phyloP scores from a whole-genome alignment of 2,113 vertebrate genomes.

The Entomyzon cyanotis region DNA sequence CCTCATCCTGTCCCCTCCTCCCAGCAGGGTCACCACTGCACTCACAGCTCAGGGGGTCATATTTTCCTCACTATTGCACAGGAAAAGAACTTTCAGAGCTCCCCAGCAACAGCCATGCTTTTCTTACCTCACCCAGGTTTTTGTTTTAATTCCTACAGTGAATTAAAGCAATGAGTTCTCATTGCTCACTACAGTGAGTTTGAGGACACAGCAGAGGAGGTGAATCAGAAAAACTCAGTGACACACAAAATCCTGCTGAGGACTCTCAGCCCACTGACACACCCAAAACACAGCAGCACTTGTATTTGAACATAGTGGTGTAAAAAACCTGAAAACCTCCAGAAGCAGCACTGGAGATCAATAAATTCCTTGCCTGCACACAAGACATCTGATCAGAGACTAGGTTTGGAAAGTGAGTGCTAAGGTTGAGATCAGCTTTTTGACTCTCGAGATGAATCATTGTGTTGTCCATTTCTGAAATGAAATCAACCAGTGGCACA shows the following conservation, averaged over 20 bases:
- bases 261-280: not conserved
- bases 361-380: not conserved
- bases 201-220: not conserved
- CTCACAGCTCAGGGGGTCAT: not conserved
- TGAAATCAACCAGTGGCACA: constrained; percentile 13
- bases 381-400: not conserved
- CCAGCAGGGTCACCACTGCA: not conserved
- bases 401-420: not conserved
- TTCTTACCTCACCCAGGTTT: not conserved
- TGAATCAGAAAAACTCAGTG: not conserved
- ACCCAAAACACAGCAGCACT: not conserved
- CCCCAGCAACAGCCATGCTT: not conserved
- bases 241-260: not conserved
- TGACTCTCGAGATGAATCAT: constrained; percentile 14
- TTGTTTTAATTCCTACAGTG: not conserved
- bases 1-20: not conserved
- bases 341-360: not conserved
- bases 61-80: not conserved
- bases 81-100: not conserved
- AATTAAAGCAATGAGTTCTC: too few relatives aligned
- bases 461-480: constrained; percentile 16
- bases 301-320: not conserved
- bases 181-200: not conserved
- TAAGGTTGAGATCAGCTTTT: constrained; percentile 18
- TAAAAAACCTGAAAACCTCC: not conserved